Evolutionary conservation across 2,113 vertebrate genomes (phyloP).

Genomic region (Conger conger): DNA sequence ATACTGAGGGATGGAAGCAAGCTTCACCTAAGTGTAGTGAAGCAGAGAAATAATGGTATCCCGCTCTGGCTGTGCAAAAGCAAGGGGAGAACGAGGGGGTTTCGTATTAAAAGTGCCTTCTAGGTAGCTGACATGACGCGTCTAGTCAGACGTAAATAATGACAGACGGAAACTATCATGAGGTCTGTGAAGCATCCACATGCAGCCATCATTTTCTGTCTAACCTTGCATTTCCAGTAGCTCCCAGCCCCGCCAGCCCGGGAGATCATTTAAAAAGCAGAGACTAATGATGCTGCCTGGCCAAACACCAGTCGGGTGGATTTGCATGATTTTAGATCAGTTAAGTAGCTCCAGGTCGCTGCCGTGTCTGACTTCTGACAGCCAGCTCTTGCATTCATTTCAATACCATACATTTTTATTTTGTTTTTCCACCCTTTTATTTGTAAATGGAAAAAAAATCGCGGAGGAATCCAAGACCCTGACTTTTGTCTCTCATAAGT

Average conservation of each 20-base stretch:
- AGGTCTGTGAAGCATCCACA: constrained; percentile 98
- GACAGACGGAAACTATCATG: constrained; percentile 99
- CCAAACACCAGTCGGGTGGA: constrained; percentile 76
- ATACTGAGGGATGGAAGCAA: constrained; percentile 86
- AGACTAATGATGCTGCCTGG: constrained; percentile 91
- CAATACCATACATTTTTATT: constrained; percentile 33
- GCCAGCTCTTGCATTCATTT: constrained; percentile 45
- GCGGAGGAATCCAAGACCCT: not conserved
- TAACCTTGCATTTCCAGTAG: constrained; percentile 94
- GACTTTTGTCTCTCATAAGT: constrained; percentile 15
- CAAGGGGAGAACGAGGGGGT: constrained; percentile 76
- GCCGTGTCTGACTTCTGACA: constrained; percentile 63
- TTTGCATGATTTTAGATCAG: constrained; percentile 79
- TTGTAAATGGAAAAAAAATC: constrained; percentile 22
- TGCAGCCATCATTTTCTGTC: constrained; percentile 94
- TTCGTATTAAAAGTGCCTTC: constrained; percentile 88
- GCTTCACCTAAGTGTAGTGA: constrained; percentile 95
- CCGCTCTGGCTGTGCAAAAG: constrained; percentile 77
- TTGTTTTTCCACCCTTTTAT: constrained; percentile 16
- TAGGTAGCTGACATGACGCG: constrained; percentile 97
- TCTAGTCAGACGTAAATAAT: constrained; percentile 99
- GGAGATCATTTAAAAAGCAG: constrained; percentile 95
- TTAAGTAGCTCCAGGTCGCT: constrained; percentile 69
- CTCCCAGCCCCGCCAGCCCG: constrained; percentile 77
- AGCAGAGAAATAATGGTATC: constrained; percentile 95